Evolutionary conservation across 1,140 invertebrate genomes (phyloP).

Genomic region (Pogonognathellus flavescens): DNA sequence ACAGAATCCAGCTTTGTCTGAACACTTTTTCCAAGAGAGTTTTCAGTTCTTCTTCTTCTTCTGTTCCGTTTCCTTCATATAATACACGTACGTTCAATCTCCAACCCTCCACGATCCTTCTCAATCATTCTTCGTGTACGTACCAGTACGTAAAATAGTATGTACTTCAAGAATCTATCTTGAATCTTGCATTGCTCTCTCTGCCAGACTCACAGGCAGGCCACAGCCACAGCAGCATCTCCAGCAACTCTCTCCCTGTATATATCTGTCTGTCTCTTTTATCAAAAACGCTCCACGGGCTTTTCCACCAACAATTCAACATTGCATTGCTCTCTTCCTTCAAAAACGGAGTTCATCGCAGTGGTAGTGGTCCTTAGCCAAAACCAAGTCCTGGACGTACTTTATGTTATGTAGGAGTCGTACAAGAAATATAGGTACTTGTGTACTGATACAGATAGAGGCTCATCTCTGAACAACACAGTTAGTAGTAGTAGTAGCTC

Average conservation of each 20-base stretch:
- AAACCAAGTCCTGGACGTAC: too few species aligned
- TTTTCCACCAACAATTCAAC: neutral
- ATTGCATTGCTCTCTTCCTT: neutral
- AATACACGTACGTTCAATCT: neutral
- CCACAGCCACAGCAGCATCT: too few species aligned
- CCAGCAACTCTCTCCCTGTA: too few species aligned
- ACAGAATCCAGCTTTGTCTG: neutral
- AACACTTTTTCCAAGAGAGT: too few species aligned
- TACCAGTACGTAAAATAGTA: too few species aligned
- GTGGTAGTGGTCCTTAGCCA: too few species aligned
- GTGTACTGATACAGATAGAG: neutral
- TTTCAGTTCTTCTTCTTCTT: neutral
- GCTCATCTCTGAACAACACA: neutral
- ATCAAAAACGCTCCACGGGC: constrained; percentile 1
- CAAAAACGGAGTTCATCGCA: neutral
- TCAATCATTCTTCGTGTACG: too few species aligned
- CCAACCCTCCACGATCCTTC: too few species aligned
- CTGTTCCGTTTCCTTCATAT: neutral
- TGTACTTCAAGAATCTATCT: too few species aligned
- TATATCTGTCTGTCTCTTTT: neutral
- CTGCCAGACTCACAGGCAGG: too few species aligned
- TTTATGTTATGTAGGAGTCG: neutral
- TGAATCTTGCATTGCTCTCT: too few species aligned
- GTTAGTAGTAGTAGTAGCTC: too few species aligned
- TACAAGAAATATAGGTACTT: neutral